Percentiles rank a stretch among this genome's conserved stretches.
phyloP scores from a whole-genome alignment of 2,797 vertebrate species.

The Pelobates cultripes region DNA sequence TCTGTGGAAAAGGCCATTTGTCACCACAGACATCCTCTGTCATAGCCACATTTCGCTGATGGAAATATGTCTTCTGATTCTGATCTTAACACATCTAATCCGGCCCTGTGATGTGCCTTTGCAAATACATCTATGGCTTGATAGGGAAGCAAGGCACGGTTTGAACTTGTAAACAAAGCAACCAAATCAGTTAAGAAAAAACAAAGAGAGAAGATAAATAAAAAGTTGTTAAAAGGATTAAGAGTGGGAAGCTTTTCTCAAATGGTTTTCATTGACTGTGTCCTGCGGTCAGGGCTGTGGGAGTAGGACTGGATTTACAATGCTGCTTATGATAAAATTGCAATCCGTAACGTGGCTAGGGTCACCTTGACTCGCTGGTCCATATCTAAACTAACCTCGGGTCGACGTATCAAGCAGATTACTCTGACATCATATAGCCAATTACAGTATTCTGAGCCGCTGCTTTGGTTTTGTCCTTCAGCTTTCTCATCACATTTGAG shows the following conservation, averaged over 20 bases:
- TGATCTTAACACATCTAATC: slow-evolving; percentile 60
- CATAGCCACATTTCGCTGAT: slow-evolving; percentile 59
- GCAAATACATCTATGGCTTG: slow-evolving; percentile 51
- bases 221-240: neutral
- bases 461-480: neutral
- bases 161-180: slow-evolving; percentile 9
- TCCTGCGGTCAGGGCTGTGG: neutral
- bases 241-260: neutral
- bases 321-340: slow-evolving; percentile 30
- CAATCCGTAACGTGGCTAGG: slow-evolving; percentile 1
- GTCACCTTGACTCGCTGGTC: slow-evolving; percentile 29
- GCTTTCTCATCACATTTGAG: neutral
- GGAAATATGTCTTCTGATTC: slow-evolving; percentile 60
- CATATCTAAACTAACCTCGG: slow-evolving; percentile 30
- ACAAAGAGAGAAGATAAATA: neutral
- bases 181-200: slow-evolving; percentile 5
- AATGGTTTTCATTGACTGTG: neutral
- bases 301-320: slow-evolving; percentile 20
- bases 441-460: neutral
- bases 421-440: slow-evolving; percentile 24
- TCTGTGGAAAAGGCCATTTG: slow-evolving; percentile 64
- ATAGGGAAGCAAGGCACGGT: neutral
- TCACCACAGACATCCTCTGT: slow-evolving; percentile 68
- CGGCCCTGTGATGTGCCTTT: slow-evolving; percentile 36
- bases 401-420: slow-evolving; percentile 42